Conservation (phyloP, 2,888 invertebrate species). For the Dryomyza anilis region DNA sequence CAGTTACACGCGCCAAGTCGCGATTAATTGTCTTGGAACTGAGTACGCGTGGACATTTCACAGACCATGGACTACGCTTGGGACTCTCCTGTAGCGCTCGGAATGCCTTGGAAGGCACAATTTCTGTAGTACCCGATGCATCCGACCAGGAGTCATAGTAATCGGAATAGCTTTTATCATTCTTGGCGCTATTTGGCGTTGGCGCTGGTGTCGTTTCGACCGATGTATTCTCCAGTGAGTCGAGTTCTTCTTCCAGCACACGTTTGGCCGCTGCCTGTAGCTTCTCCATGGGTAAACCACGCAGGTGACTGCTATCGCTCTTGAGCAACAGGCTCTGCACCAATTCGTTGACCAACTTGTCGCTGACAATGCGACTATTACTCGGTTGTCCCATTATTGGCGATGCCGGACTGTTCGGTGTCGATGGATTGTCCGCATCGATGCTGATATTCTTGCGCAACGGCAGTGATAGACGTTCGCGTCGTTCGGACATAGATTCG, state of each 20-base stretch:
- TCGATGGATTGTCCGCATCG: conserved; percentile 64
- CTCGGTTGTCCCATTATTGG: conserved; percentile 60
- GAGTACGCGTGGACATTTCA: conserved; percentile 69
- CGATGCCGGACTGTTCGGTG: conserved; percentile 63
- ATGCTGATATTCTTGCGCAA: conserved; percentile 61
- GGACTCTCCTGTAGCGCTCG: conserved; percentile 63
- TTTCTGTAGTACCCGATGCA: conserved; percentile 58
- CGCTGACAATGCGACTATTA: conserved; percentile 61
- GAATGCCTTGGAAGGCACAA: conserved; percentile 67
- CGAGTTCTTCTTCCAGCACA: conserved; percentile 66
- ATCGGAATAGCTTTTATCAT: conserved; percentile 62
- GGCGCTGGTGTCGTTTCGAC: conserved; percentile 63
- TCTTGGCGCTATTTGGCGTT: conserved; percentile 56
- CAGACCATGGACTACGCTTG: conserved; percentile 63
- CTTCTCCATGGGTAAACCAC: conserved; percentile 66
- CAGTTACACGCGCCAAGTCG: conserved; percentile 62
- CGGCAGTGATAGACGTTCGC: conserved; percentile 64
- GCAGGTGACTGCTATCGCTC: conserved; percentile 64
- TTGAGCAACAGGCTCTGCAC: conserved; percentile 66
- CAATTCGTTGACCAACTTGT: conserved; percentile 66
- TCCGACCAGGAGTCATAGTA: conserved; percentile 66
- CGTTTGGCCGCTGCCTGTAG: conserved; percentile 66
- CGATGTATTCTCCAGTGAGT: conserved; percentile 61
- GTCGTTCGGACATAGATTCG: conserved; percentile 60
- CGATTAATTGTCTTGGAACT: conserved; percentile 67